phyloP scores from a whole-genome alignment of 2,797 vertebrate species.

The Amniataba percoides region DNA sequence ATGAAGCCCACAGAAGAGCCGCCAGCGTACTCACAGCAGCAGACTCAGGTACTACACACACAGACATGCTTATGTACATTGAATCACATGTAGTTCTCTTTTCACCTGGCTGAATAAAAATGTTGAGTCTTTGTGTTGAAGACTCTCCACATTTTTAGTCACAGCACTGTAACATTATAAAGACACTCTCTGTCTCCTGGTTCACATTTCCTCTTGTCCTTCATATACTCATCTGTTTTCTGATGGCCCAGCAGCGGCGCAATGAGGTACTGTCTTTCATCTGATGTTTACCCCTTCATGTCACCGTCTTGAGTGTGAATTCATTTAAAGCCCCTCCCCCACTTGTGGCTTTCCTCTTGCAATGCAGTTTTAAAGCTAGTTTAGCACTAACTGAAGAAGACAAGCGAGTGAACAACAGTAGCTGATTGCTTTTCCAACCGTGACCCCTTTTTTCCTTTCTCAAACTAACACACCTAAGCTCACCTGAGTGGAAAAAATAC shows the following conservation, averaged over 20 bases:
- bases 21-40: constrained; percentile 90
- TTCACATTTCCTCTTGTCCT: constrained; percentile 59
- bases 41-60: constrained; percentile 74
- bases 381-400: constrained; percentile 35
- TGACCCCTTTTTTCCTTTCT: constrained; percentile 8
- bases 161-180: background rate
- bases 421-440: constrained; percentile 29
- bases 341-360: constrained; percentile 21
- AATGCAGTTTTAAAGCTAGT: constrained; percentile 10
- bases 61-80: background rate
- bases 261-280: constrained; percentile 81
- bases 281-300: constrained; percentile 23
- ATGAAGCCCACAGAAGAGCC: constrained; percentile 98
- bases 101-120: background rate
- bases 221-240: constrained; percentile 54
- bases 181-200: constrained; percentile 20
- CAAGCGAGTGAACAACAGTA: constrained; percentile 32
- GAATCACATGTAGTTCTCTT: background rate
- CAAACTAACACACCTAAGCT: constrained; percentile 29
- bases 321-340: constrained; percentile 14
- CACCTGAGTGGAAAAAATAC: constrained; percentile 41
- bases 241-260: constrained; percentile 75
- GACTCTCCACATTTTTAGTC: background rate
- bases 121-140: background rate
- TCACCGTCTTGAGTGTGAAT: constrained; percentile 30